These are phyloP conservation scores for Formicarius rufipectus DNA, from an alignment of 2,113 vertebrate genomes.

Conservation along the genomic window DNA sequence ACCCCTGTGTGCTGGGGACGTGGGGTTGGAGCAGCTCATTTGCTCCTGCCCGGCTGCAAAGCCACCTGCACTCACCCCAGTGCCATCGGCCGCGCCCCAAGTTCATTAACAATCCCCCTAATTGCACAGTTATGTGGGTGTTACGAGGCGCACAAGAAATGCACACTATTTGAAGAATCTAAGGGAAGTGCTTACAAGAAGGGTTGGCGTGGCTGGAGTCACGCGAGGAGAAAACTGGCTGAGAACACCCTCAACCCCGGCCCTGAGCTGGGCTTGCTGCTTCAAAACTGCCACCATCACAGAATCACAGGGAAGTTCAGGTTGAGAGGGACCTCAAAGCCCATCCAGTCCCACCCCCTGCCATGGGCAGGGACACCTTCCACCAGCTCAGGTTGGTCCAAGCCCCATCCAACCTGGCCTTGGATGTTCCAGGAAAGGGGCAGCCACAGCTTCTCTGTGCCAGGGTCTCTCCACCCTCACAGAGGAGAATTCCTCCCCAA, in stretches of 20 bases:
- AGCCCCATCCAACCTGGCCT: not conserved
- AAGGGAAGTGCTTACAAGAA: not conserved
- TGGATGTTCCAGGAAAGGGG: not conserved
- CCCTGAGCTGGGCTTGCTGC: not conserved
- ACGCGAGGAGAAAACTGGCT: accelerated
- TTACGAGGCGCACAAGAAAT: not conserved
- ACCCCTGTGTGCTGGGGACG: not conserved
- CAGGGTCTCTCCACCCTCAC: not conserved
- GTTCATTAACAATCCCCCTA: not conserved
- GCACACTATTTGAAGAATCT: not conserved
- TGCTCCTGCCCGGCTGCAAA: not conserved
- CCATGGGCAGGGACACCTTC: not conserved
- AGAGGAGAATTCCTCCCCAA: not conserved
- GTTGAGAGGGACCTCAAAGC: not conserved
- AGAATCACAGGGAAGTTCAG: not conserved
- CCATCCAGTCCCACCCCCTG: not conserved
- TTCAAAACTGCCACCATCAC: not conserved
- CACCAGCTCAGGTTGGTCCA: not conserved
- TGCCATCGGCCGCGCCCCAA: not conserved
- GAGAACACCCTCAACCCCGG: not conserved
- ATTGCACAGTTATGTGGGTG: accelerated
- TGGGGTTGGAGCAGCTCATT: not conserved
- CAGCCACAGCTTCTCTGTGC: not conserved
- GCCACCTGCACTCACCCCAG: not conserved
- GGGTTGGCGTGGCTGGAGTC: not conserved